Base-by-base conservation (phyloP, 2,797 vertebrate genomes). In the Apogon talboti region DNA sequence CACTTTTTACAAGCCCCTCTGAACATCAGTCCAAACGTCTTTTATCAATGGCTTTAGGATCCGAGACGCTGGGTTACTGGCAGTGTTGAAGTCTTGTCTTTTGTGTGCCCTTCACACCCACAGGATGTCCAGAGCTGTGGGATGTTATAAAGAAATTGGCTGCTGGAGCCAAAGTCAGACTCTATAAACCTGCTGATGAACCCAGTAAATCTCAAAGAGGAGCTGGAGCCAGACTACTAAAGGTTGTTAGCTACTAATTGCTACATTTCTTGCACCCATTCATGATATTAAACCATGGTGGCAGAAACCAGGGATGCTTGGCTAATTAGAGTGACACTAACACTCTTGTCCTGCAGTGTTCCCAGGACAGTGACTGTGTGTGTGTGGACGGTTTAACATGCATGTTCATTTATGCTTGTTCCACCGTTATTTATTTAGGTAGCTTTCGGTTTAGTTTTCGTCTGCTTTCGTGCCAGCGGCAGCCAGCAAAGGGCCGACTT, bases 181-280 rank as follows among this genome's bases (percentile, higher is more conserved):
- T 92, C 87, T 88, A 91, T 93, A 92, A 93, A 92, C 89, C 88
- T 76, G 74, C 80, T 87, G 87, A 89, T 93, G 91, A 93, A 92
- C 91, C 84, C 87, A 81, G 73, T 91, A 86, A 90, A 91, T 86
- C 73, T 55, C 70, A 57, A 35, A 71, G 56, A 79, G 76, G 71
- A 77, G 80, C 85, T 40, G 37, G 65, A 69, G 66, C 76, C 83
- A 84, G 79, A 74, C 76, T 76, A 83, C 70, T 81, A 81, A 83
- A 85, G 72, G 67, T 83, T 81, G 88, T 85, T 90, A 89, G 87
- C 87, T 77, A 86, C 90, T 92, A 94, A 92, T 92, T 93, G 89
- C 87, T 88, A 91, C 88, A 89, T 90, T 91, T 93, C 84, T 61
- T 43, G 73, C 68, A 66, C 47, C 86, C 82, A 91, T 92, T 93